These are phyloP conservation scores for Bembecia ichneumoniformis DNA, from an alignment of 2,888 invertebrate species.

Conservation along the genomic window DNA sequence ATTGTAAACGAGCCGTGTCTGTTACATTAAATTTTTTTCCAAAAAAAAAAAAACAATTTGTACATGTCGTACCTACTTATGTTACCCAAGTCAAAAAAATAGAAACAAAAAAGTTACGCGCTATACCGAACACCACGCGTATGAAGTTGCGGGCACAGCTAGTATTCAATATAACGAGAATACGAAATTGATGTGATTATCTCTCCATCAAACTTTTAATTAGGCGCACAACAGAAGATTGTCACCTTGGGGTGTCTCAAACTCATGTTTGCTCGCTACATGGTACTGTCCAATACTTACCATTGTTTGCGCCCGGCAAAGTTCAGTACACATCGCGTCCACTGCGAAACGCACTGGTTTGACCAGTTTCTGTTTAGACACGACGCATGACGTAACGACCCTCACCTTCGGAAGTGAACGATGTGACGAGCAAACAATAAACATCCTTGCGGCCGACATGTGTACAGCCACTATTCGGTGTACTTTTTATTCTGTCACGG, in stretches of 20 bases:
- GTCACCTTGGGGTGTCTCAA: constrained; percentile 34
- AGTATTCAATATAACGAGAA: too few relatives aligned
- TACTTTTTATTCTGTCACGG: too few relatives aligned
- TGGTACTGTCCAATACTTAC: constrained; percentile 38
- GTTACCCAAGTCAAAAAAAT: too few relatives aligned
- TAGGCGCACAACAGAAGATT: constrained; percentile 6
- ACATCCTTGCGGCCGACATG: constrained; percentile 24
- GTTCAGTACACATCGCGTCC: constrained; percentile 29
- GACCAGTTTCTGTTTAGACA: constrained; percentile 28
- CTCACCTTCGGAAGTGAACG: constrained; percentile 32
- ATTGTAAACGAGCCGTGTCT: too few relatives aligned
- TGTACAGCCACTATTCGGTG: background rate
- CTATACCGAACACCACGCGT: too few relatives aligned
- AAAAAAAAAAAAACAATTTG: too few relatives aligned
- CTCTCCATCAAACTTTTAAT: too few relatives aligned
- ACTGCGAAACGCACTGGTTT: constrained; percentile 37
- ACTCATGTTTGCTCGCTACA: constrained; percentile 41
- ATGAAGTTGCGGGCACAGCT: too few relatives aligned
- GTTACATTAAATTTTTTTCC: too few relatives aligned
- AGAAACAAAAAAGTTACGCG: too few relatives aligned
- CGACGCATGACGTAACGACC: constrained; percentile 20
- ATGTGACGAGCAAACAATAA: constrained; percentile 35
- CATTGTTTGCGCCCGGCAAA: constrained; percentile 29
- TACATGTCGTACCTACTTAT: too few relatives aligned
- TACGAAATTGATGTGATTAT: too few relatives aligned